Evolutionary conservation across 2,888 invertebrate species (phyloP).

Genomic region (Andrena haemorrhoa): DNA sequence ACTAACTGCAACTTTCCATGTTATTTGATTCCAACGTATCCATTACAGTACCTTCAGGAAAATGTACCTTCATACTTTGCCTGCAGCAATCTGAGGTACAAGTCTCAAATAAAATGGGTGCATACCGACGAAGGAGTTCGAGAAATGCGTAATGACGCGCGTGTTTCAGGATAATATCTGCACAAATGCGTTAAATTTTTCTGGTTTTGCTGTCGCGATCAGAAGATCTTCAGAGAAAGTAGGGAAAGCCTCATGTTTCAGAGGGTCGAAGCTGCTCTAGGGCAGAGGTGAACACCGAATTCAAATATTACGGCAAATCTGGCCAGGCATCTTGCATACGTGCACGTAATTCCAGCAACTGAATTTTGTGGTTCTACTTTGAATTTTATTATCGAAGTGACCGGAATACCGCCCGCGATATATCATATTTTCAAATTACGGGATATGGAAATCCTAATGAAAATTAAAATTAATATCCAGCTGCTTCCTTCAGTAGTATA

Average conservation of each 20-base stretch:
- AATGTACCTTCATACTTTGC: neutral
- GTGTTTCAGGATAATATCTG: neutral
- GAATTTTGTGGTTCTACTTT: neutral
- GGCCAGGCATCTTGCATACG: neutral
- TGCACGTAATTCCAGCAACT: neutral
- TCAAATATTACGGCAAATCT: conserved; percentile 31
- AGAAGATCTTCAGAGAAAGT: conserved; percentile 14
- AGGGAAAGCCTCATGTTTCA: conserved; percentile 2
- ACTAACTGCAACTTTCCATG: neutral
- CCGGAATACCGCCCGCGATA: neutral
- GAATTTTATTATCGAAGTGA: neutral
- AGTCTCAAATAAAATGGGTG: neutral
- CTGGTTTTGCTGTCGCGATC: conserved; percentile 7
- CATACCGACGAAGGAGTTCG: too few relatives aligned
- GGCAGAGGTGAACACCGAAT: conserved; percentile 14
- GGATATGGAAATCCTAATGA: neutral
- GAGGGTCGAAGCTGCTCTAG: neutral
- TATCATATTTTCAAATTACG: neutral
- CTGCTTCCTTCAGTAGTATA: neutral
- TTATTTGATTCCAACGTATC: neutral
- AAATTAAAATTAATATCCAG: neutral
- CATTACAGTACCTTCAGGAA: too few relatives aligned
- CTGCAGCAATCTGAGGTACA: neutral
- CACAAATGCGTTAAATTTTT: neutral
- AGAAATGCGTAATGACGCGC: neutral